Conservation (phyloP, 2,888 invertebrate genomes). For the Lymantria dispar region DNA sequence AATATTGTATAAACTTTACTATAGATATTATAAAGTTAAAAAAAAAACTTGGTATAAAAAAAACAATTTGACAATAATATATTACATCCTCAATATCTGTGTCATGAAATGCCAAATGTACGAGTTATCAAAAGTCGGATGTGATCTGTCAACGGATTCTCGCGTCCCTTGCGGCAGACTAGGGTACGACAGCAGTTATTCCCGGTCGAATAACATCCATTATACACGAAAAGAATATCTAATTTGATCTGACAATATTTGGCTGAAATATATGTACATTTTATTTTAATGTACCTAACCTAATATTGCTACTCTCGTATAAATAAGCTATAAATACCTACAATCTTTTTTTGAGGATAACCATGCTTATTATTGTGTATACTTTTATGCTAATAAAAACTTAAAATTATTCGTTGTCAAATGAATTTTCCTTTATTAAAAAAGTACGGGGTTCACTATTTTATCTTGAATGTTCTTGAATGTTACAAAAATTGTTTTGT, state of each 20-base stretch:
- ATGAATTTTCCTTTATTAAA: too few relatives aligned
- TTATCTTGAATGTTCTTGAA: neutral
- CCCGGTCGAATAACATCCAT: slow-evolving; percentile 1
- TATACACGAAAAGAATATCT: slow-evolving; percentile 1
- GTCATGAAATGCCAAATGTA: neutral
- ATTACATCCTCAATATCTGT: neutral
- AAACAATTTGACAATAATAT: neutral
- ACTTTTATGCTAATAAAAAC: neutral
- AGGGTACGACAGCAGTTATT: slow-evolving; percentile 1
- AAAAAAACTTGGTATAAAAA: too few relatives aligned
- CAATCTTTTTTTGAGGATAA: too few relatives aligned
- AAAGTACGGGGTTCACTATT: neutral
- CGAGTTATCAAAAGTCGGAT: slow-evolving; percentile 3
- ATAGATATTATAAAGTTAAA: too few relatives aligned
- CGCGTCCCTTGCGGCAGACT: slow-evolving; percentile 1
- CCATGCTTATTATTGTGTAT: neutral
- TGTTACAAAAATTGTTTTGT: neutral
- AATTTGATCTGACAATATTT: neutral
- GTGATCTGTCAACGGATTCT: slow-evolving; percentile 4
- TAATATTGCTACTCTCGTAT: too few relatives aligned
- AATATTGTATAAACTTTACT: too few relatives aligned
- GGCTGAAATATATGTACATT: neutral
- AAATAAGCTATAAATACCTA: too few relatives aligned
- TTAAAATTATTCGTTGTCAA: too few relatives aligned
- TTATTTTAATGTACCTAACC: neutral